Evolutionary conservation across 2,888 invertebrate genomes (phyloP).

Genomic region (Brachynemurus nebulosus): DNA sequence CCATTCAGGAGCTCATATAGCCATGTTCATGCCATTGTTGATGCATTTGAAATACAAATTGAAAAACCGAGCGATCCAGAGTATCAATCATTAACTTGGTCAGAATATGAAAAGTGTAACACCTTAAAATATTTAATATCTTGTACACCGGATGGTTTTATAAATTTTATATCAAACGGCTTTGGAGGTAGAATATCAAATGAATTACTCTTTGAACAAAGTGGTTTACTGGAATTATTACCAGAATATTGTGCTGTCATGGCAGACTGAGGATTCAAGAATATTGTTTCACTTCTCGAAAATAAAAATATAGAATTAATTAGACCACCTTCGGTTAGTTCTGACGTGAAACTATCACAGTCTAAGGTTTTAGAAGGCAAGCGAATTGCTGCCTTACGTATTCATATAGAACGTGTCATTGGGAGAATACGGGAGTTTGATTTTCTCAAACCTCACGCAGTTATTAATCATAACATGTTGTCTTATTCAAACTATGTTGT

Average conservation of each 20-base stretch:
- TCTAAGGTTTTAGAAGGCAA: conserved; percentile 15
- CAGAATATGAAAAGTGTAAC: conserved; percentile 17
- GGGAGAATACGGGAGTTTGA: conserved; percentile 16
- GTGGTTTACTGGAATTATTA: conserved; percentile 16
- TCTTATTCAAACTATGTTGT: conserved; percentile 11
- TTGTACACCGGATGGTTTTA: conserved; percentile 19
- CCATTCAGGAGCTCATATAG: conserved; percentile 1
- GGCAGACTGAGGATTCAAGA: conserved; percentile 19
- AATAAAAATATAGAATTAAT: conserved; percentile 14
- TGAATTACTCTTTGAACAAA: conserved; percentile 15
- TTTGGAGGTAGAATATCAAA: conserved; percentile 23
- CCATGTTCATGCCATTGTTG: not conserved
- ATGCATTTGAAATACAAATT: conserved; percentile 5
- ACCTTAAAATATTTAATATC: conserved; percentile 19
- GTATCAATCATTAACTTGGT: conserved; percentile 6
- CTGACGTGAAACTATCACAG: conserved; percentile 12
- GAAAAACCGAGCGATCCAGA: conserved; percentile 7
- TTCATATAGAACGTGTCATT: conserved; percentile 18
- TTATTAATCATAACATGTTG: conserved; percentile 11
- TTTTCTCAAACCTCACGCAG: conserved; percentile 15
- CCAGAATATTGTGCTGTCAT: conserved; percentile 14
- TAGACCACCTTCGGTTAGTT: conserved; percentile 16
- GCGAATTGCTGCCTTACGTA: conserved; percentile 17
- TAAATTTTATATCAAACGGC: conserved; percentile 22
- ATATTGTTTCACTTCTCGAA: conserved; percentile 15